Evolutionary conservation across 2,888 invertebrate genomes (phyloP).

Genomic region (Acrobasis consociella): DNA sequence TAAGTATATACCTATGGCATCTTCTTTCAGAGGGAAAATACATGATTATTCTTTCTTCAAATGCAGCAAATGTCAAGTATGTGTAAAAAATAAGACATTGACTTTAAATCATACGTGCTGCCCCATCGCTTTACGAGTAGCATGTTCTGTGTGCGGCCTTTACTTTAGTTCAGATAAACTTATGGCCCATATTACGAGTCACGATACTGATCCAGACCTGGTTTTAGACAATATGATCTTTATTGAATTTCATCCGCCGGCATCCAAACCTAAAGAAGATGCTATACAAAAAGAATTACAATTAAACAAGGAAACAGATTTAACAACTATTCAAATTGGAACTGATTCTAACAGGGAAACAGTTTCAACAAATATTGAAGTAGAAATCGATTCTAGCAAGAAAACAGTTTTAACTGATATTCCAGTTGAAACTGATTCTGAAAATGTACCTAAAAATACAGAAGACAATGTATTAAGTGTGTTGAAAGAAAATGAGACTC

Average conservation of each 20-base stretch:
- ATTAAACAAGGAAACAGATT: neutral
- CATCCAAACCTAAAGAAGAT: constrained; percentile 31
- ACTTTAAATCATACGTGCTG: constrained; percentile 50
- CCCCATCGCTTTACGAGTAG: constrained; percentile 39
- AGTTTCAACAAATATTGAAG: too few relatives aligned
- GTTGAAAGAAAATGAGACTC: constrained; percentile 3
- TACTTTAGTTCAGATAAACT: constrained; percentile 49
- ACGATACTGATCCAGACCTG: constrained; percentile 53
- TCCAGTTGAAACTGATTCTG: too few relatives aligned
- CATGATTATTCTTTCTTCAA: constrained; percentile 59
- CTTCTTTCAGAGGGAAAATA: constrained; percentile 50
- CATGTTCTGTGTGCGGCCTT: constrained; percentile 55
- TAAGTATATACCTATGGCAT: constrained; percentile 19
- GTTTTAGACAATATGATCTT: constrained; percentile 50
- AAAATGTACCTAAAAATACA: constrained; percentile 4
- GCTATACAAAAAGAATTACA: constrained; percentile 32
- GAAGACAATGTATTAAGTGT: neutral
- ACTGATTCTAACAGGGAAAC: neutral
- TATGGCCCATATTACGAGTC: constrained; percentile 49
- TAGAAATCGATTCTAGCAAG: too few relatives aligned
- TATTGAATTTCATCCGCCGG: constrained; percentile 11
- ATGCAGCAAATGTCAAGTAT: constrained; percentile 56
- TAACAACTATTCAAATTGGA: neutral
- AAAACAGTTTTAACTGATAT: too few relatives aligned
- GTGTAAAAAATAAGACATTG: constrained; percentile 40